Percentiles rank a stretch among this genome's conserved stretches.
These are phyloP conservation scores for Cebidichthys violaceus DNA, from an alignment of 2,113 vertebrate genomes.

Conservation along the genomic window DNA sequence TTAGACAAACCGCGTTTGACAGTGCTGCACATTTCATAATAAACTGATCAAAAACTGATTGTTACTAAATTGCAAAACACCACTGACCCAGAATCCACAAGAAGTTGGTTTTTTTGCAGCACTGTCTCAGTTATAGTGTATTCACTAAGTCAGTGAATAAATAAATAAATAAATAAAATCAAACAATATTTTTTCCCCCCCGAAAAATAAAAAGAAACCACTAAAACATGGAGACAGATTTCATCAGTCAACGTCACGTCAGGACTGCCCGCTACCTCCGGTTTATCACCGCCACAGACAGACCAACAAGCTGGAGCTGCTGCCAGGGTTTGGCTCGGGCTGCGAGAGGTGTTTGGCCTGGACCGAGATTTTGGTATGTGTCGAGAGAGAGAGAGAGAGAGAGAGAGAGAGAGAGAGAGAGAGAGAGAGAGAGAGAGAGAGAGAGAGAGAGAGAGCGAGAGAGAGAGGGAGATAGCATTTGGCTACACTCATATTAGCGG, in stretches of 20 bases:
- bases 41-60: background rate
- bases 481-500: slow-evolving; percentile 52
- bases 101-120: background rate
- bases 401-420: slow-evolving; percentile 7
- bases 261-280: slow-evolving; percentile 33
- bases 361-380: slow-evolving; percentile 26
- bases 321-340: slow-evolving; percentile 73
- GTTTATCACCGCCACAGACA: slow-evolving; percentile 63
- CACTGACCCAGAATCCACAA: background rate
- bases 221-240: slow-evolving; percentile 21
- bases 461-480: slow-evolving; percentile 52
- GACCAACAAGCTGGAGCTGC: slow-evolving; percentile 61
- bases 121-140: no score
- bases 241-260: slow-evolving; percentile 8
- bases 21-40: background rate
- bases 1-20: slow-evolving; percentile 13
- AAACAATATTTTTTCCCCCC: background rate
- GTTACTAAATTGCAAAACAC: slow-evolving; percentile 10
- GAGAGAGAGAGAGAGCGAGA: slow-evolving; percentile 22
- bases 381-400: slow-evolving; percentile 16
- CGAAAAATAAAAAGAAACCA: slow-evolving; percentile 15
- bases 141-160: background rate
- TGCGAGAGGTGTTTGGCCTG: slow-evolving; percentile 71
- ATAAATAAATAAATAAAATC: background rate
- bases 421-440: slow-evolving; percentile 9